Base-by-base conservation (phyloP, 2,113 vertebrate genomes). In the Puffinus mauretanicus region DNA sequence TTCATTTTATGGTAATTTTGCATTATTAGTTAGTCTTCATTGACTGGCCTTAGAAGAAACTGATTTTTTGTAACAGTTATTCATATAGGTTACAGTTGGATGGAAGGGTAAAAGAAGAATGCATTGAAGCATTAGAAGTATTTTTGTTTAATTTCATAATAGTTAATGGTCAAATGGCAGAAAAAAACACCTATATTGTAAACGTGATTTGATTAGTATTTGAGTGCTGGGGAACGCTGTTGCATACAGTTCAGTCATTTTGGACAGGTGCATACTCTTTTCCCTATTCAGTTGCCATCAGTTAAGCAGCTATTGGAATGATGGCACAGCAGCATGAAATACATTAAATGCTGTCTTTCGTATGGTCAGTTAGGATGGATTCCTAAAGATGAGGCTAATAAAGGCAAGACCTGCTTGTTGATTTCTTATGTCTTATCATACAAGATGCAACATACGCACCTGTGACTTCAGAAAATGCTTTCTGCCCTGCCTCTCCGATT, bases 401-500 rank as follows among this genome's bases (percentile, higher is more conserved):
- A 84, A 88, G 11, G 10, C 51, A 51, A 58, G 17, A 54, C 11
- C 40, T 83, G 6, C 60, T 67, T 60, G 2, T 62, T 87, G 30
- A 26, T 67, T 81, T 80, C 49, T 58, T 71, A 0, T 1, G 7
- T 61, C 38, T 78, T 27, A 51, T 64, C 5, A 2, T 47, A 4
- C 4, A 69, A 38, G 24, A 22, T 25, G 4, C 66, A 60, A 7
- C 16, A 4, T 49, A 47, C 1, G 6, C 27, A 16, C 51, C 47
- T 42, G 7, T 66, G 57, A 54, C 46, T 47, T 86, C 20, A 36
- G 46, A 40, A 61, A 79, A 26, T n/a, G 11, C 21, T 49, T 92
- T 82, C 40, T 88, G 9, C 17, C 32, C 18, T 0, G 0, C 25
- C 20, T 58, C 25, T 85, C 16, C 2, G 1, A 40, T 78, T 36